Evolutionary conservation across 2,888 invertebrate species (phyloP), one percentile per base, ranked within the genome.

Genomic region (Trissonchulus sp.): DNA sequence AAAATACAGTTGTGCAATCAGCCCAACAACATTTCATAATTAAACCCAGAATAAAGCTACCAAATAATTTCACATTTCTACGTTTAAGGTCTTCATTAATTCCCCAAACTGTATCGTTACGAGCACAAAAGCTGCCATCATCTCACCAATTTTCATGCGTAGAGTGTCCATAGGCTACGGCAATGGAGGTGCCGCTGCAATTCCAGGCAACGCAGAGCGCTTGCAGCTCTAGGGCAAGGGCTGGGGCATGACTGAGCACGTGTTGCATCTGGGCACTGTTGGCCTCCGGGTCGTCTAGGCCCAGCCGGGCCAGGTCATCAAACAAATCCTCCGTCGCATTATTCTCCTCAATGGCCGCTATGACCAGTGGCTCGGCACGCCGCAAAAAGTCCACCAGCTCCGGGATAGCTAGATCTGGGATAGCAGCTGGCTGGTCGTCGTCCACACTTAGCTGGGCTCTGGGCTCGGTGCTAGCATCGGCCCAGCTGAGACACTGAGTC

Each of bases 81-180:
- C n/a, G n/a, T n/a, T n/a, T n/a, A n/a, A n/a, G n/a, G n/a, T n/a
- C n/a, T n/a, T n/a, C n/a, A n/a, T n/a, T n/a, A n/a, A n/a, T n/a
- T n/a, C n/a, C n/a, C n/a, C n/a, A n/a, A n/a, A n/a, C n/a, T n/a
- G n/a, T n/a, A n/a, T n/a, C n/a, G n/a, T n/a, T n/a, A n/a, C n/a
- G n/a, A n/a, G n/a, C n/a, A n/a, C n/a, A n/a, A n/a, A n/a, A n/a
- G n/a, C n/a, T n/a, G n/a, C n/a, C n/a, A n/a, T 35, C 34, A 15
- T 35, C 68, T 35, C 68, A 76, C 76, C 76, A 76, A 34, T 76
- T 75, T 2, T 76, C 76, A 35, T 76, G 76, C 1, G 18, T 3
- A 3, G 63, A n/a, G 8, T 15, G 2, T 2, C 76, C 76, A 69
- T 33, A 76, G 38, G 62, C 68, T 8, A 37, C 76, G 2, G 71